A percentile compares a stretch with the other conserved stretches of the same genome.
These are phyloP conservation scores for Xenopus borealis DNA, from an alignment of 2,113 vertebrate species.

Conservation along the genomic window DNA sequence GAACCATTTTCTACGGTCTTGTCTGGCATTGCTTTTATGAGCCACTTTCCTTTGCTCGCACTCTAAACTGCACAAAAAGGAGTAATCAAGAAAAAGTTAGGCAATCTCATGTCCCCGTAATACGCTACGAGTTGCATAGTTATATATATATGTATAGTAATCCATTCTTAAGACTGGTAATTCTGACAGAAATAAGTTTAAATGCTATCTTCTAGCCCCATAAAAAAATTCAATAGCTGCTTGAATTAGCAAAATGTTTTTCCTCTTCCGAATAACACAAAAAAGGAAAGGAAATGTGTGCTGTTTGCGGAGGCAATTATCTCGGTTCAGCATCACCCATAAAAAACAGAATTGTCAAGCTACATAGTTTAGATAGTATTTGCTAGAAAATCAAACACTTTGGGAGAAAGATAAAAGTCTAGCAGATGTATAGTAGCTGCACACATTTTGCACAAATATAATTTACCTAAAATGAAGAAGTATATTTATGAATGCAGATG, in stretches of 20 bases:
- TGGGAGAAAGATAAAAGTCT: constrained; percentile 15
- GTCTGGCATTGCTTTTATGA: neutral
- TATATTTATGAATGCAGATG: constrained; percentile 17
- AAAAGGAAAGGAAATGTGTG: constrained; percentile 5
- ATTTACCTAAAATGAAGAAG: neutral
- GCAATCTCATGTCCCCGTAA: neutral
- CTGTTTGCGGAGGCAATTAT: constrained; percentile 26
- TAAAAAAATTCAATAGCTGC: constrained; percentile 26
- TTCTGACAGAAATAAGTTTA: neutral
- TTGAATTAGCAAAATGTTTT: constrained; percentile 32
- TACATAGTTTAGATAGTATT: constrained; percentile 28
- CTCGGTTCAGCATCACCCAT: constrained; percentile 28
- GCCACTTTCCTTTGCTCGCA: neutral
- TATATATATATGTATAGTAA: neutral
- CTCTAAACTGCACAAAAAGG: constrained; percentile 1
- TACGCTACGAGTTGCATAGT: neutral
- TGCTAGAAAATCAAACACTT: constrained; percentile 32
- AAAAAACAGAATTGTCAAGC: constrained; percentile 28
- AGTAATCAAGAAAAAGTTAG: neutral
- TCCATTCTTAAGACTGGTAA: neutral
- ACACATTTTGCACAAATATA: constrained; percentile 9
- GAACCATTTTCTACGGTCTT: neutral
- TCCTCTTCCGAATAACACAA: constrained; percentile 2
- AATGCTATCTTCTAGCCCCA: constrained; percentile 11
- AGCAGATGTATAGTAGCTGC: constrained; percentile 11